These are phyloP conservation scores for Ondatra zibethicus DNA, from an alignment of 2,113 vertebrate species.

Conservation along the genomic window DNA sequence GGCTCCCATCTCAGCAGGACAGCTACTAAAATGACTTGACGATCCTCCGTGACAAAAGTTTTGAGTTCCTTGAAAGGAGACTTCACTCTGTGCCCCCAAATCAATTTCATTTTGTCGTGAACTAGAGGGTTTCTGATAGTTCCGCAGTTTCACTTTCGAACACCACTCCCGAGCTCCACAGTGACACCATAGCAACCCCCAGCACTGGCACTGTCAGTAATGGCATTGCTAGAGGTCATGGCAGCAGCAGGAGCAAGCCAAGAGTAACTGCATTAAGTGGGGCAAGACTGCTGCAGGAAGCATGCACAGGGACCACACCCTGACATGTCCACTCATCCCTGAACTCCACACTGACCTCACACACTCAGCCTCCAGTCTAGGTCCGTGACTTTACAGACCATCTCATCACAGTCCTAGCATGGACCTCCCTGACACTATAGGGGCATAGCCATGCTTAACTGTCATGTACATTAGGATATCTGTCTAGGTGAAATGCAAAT, in stretches of 20 bases:
- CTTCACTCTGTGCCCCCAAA: slow-evolving; percentile 88
- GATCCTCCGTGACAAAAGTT: slow-evolving; percentile 89
- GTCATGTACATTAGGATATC: background rate
- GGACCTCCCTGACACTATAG: slow-evolving; percentile 50
- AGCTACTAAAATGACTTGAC: slow-evolving; percentile 90
- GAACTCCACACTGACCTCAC: background rate
- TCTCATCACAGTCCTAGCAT: slow-evolving; percentile 32
- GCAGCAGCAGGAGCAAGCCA: background rate
- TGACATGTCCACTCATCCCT: background rate
- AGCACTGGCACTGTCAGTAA: background rate
- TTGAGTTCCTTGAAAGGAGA: slow-evolving; percentile 87
- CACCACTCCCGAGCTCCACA: background rate
- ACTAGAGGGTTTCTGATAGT: slow-evolving; percentile 87
- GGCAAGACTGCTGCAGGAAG: background rate
- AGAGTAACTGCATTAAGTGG: background rate
- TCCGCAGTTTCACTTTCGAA: slow-evolving; percentile 80
- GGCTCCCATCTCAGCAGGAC: slow-evolving; percentile 91
- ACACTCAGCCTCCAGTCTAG: background rate
- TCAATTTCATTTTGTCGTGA: slow-evolving; percentile 90
- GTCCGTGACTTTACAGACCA: background rate
- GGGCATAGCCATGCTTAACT: background rate
- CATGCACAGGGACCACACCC: background rate
- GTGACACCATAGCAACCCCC: rapidly evolving
- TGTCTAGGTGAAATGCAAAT: background rate
- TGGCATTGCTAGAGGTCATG: background rate